Evolutionary conservation across 2,888 invertebrate species (phyloP).

Genomic region (Bimastos eiseni): DNA sequence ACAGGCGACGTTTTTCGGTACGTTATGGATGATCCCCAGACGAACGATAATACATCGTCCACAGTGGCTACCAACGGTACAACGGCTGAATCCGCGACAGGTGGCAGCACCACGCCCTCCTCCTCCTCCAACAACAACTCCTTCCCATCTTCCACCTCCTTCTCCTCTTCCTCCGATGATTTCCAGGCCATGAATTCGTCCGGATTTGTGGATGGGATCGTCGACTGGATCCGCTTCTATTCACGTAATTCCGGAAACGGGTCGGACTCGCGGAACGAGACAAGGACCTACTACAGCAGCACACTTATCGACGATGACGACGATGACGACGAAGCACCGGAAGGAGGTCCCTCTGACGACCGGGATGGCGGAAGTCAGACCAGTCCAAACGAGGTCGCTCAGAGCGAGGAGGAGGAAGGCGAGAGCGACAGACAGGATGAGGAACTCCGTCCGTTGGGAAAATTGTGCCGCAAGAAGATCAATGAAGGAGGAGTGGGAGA

Average conservation of each 20-base stretch:
- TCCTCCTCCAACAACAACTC: too few species aligned
- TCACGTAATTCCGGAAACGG: neutral
- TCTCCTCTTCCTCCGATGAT: neutral
- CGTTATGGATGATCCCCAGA: slow-evolving; percentile 13
- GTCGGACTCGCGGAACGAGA: neutral
- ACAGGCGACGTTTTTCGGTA: neutral
- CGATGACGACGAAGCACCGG: neutral
- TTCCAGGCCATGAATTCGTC: neutral
- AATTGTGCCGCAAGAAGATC: neutral
- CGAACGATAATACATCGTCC: neutral
- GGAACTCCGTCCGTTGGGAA: neutral
- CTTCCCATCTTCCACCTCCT: neutral
- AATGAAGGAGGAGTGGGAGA: neutral
- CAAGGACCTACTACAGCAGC: slow-evolving; percentile 3
- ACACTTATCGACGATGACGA: slow-evolving; percentile 1
- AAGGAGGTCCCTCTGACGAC: neutral
- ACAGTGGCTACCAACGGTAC: neutral
- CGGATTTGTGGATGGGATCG: neutral
- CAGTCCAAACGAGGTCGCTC: neutral
- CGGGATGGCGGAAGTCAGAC: neutral
- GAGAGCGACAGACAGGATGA: too few species aligned
- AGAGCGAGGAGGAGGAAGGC: neutral
- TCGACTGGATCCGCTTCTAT: slow-evolving; percentile 7
- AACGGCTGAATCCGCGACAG: neutral
- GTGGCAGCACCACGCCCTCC: neutral